Conservation (phyloP, 2,113 vertebrate genomes). For the Regulus satrapa region DNA sequence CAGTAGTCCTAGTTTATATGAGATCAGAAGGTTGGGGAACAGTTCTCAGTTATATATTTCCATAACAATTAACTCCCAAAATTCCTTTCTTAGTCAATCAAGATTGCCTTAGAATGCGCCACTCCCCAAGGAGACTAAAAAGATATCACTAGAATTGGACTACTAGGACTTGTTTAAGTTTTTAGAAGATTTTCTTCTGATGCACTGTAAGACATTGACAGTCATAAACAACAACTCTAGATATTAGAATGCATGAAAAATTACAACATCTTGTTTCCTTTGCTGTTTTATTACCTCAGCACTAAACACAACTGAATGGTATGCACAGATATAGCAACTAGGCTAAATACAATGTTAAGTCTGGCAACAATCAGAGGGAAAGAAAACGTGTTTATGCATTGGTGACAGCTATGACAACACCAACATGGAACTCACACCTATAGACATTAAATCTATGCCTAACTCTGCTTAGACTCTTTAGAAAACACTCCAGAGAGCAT, state of each 20-base stretch:
- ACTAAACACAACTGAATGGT: not conserved
- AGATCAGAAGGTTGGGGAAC: not conserved
- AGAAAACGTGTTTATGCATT: not conserved
- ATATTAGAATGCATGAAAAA: not conserved
- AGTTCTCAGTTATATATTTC: not conserved
- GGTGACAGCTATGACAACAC: not conserved
- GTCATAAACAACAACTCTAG: not conserved
- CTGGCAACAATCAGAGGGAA: not conserved
- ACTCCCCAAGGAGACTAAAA: not conserved
- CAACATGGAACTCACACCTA: not conserved
- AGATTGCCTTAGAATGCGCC: not conserved
- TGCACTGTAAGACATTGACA: not conserved
- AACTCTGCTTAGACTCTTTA: not conserved
- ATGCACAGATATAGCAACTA: not conserved
- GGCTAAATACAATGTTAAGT: not conserved
- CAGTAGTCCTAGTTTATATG: slow-evolving; percentile 66
- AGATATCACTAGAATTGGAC: not conserved
- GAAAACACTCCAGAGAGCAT: not conserved
- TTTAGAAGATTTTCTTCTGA: not conserved
- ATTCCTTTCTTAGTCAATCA: not conserved
- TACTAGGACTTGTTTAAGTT: not conserved
- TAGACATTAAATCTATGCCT: not conserved
- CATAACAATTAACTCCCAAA: not conserved
- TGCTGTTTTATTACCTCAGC: not conserved
- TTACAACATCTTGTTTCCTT: not conserved